Evolutionary conservation across 1,140 invertebrate genomes (phyloP), one percentile per base, ranked within the genome.

Genomic region (Drosophila parvula): DNA sequence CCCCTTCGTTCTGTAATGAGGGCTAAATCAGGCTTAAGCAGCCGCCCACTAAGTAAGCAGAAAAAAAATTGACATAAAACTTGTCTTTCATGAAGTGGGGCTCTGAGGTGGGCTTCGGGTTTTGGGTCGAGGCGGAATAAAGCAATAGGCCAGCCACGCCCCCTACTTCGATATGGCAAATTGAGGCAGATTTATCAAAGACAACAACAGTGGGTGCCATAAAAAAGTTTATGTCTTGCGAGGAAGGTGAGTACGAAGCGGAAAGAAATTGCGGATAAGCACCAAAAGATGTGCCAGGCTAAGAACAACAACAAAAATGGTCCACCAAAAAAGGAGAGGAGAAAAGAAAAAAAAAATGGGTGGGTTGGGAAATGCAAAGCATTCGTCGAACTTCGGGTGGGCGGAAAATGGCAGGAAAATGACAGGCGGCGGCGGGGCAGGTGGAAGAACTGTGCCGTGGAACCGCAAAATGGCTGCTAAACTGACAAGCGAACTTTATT

Each of bases 381-480:
- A 76, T 65, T 69, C 64, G 58, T 75, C 58, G 56, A 74, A 64
- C 60, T 58, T 61, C 62, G 41, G 56, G 60, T 68, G 74, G 78
- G 76, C 58, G 74, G 74, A 45, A 63, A 45, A 16, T 56, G 40
- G 44, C 36, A 51, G 60, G 57, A 62, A 62, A 48, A 40, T 50
- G 18, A 28, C 22, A 36, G 61, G 41, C n/a, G 0, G 16, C 27
- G 67, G 36, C 12, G 50, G 34, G 74, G 62, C 45, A 62, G 57
- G 57, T 58, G 76, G 40, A 22, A 38, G 53, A 56, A 71, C 57
- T 71, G 51, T 61, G 51, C 64, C 64, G 79, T 83, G 79, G 78
- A 90, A 90, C 90, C 90, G 90, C 90, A 91, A 91, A 91, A 91
- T 91, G 90, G 90, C 90, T 91, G 90, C 90, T 91, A 91, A 91